phyloP scores from a whole-genome alignment of 2,888 invertebrate species.

The Bombyx huttoni region DNA sequence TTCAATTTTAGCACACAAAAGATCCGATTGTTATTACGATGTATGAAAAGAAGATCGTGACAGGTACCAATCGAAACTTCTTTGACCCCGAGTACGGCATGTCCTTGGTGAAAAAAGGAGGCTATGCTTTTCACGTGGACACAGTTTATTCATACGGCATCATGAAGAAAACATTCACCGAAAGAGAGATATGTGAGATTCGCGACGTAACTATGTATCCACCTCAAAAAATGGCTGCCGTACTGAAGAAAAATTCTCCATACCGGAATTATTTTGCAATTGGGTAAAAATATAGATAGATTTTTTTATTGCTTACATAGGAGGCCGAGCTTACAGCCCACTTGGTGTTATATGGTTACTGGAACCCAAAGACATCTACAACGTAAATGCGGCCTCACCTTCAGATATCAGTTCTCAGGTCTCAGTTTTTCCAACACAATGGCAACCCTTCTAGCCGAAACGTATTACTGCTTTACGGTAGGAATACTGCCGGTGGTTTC shows the following conservation, averaged over 20 bases:
- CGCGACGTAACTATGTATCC: not conserved
- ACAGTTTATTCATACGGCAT: not conserved
- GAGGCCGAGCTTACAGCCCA: too few relatives aligned
- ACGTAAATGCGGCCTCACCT: too few relatives aligned
- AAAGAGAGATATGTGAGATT: not conserved
- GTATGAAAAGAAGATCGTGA: not conserved
- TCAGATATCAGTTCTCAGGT: too few relatives aligned
- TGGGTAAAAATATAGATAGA: not conserved
- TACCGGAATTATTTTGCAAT: not conserved
- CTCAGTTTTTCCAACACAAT: too few relatives aligned
- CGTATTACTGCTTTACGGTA: too few relatives aligned
- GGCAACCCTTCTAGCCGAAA: too few relatives aligned
- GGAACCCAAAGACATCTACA: too few relatives aligned
- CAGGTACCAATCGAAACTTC: not conserved
- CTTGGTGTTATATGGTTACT: too few relatives aligned
- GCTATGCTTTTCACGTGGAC: not conserved
- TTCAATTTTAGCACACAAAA: not conserved
- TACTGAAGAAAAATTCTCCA: not conserved
- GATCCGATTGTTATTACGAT: not conserved
- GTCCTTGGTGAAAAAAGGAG: slow-evolving; percentile 1
- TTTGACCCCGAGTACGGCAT: not conserved
- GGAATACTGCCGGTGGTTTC: too few relatives aligned
- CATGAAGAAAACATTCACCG: not conserved
- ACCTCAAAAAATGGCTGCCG: not conserved
- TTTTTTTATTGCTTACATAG: too few relatives aligned